Conservation (phyloP, 2,797 vertebrate species). For the Centropyge bicolor region DNA sequence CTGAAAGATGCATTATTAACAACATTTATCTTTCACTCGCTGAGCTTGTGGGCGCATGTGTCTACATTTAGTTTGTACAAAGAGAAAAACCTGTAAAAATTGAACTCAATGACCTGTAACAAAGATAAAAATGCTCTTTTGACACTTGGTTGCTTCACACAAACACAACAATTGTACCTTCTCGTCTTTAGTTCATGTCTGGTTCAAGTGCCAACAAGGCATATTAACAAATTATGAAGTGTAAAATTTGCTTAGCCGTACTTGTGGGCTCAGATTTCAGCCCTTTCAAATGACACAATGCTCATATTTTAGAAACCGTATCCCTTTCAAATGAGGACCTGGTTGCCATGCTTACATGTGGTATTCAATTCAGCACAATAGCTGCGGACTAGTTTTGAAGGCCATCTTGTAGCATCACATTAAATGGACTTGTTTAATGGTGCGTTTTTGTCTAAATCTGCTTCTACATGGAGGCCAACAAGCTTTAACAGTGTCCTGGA, state of each 20-base stretch:
- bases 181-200: background rate
- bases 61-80: constrained; percentile 14
- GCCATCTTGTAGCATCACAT: constrained; percentile 30
- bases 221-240: constrained; percentile 24
- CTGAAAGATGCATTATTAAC: constrained; percentile 68
- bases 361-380: constrained; percentile 25
- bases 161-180: background rate
- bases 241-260: background rate
- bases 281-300: constrained; percentile 25
- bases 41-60: constrained; percentile 7
- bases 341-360: constrained; percentile 22
- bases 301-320: constrained; percentile 11
- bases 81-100: background rate
- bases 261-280: background rate
- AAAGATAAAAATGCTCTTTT: constrained; percentile 20
- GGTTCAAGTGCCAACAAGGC: background rate
- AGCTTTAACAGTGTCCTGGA: constrained; percentile 48
- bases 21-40: constrained; percentile 49
- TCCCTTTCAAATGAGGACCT: constrained; percentile 14
- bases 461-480: constrained; percentile 41
- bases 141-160: background rate
- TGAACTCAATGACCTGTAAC: constrained; percentile 7
- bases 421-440: constrained; percentile 57
- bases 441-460: constrained; percentile 43
- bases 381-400: constrained; percentile 23